A percentile compares a stretch with the other conserved stretches of the same genome.
phyloP scores from a whole-genome alignment of 2,888 invertebrate species.

The Leptinotarsa tumamoca region DNA sequence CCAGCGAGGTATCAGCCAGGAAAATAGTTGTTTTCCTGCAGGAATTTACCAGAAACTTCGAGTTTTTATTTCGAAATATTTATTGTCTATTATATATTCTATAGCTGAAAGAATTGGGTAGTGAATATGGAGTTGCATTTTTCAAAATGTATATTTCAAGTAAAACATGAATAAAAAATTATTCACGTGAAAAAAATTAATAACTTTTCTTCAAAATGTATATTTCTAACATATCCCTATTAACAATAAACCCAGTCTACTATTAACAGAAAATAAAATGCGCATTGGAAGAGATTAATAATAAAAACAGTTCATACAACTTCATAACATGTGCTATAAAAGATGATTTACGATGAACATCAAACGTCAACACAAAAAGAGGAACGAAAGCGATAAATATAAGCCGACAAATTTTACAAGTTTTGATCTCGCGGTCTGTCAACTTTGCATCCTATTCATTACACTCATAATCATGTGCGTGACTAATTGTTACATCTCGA shows the following conservation, averaged over 20 bases:
- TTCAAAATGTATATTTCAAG: too few relatives aligned
- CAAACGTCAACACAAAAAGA: constrained; percentile 21
- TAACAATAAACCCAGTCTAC: neutral
- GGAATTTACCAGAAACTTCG: too few relatives aligned
- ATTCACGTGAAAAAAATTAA: too few relatives aligned
- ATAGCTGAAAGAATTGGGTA: too few relatives aligned
- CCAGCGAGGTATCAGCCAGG: too few relatives aligned
- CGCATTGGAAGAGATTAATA: too few relatives aligned
- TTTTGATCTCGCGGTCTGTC: constrained; percentile 52
- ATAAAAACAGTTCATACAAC: neutral
- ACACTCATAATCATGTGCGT: constrained; percentile 56
- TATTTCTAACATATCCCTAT: neutral
- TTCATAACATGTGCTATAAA: constrained; percentile 1
- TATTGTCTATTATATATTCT: too few relatives aligned
- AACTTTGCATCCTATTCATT: constrained; percentile 47
- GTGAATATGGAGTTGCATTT: too few relatives aligned
- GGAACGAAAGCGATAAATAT: constrained; percentile 34
- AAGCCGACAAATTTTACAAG: constrained; percentile 53
- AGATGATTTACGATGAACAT: constrained; percentile 18
- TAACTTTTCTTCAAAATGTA: too few relatives aligned
- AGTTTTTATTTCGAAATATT: too few relatives aligned
- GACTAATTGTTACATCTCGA: constrained; percentile 60
- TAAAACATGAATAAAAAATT: too few relatives aligned
- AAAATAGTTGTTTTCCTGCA: too few relatives aligned
- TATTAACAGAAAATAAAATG: neutral